These are phyloP conservation scores for Formicarius rufipectus DNA, from an alignment of 2,113 vertebrate species.

Conservation along the genomic window DNA sequence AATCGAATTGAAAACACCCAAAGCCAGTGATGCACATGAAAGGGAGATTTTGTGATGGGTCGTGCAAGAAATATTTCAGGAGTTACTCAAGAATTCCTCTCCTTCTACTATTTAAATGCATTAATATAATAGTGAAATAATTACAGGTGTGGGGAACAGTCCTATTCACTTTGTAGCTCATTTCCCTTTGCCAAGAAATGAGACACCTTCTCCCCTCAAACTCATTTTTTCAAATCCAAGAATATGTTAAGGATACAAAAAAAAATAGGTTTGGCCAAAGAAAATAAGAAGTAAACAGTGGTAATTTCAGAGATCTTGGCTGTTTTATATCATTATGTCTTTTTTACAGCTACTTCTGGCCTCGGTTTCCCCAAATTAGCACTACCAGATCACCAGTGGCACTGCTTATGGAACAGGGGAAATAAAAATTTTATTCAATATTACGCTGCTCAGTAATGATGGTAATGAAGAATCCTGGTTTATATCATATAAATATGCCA, in stretches of 20 bases:
- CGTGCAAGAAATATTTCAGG: background rate
- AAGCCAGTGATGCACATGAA: background rate
- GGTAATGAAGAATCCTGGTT: background rate
- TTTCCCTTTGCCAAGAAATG: background rate
- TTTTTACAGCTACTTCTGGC: background rate
- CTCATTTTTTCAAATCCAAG: background rate
- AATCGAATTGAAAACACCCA: background rate
- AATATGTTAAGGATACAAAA: background rate
- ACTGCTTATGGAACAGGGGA: background rate
- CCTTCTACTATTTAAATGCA: background rate
- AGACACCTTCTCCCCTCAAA: background rate
- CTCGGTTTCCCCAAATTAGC: background rate
- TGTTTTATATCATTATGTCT: background rate
- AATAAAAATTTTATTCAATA: background rate
- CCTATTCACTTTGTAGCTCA: background rate
- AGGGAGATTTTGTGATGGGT: background rate
- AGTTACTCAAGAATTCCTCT: background rate
- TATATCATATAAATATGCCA: background rate
- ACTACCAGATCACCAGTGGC: background rate
- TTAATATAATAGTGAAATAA: background rate
- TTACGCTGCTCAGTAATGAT: background rate
- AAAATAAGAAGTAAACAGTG: background rate
- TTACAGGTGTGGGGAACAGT: background rate
- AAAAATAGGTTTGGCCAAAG: background rate
- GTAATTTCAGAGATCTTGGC: background rate